Conservation (phyloP, 2,113 vertebrate genomes). For the Microtus richardsoni region DNA sequence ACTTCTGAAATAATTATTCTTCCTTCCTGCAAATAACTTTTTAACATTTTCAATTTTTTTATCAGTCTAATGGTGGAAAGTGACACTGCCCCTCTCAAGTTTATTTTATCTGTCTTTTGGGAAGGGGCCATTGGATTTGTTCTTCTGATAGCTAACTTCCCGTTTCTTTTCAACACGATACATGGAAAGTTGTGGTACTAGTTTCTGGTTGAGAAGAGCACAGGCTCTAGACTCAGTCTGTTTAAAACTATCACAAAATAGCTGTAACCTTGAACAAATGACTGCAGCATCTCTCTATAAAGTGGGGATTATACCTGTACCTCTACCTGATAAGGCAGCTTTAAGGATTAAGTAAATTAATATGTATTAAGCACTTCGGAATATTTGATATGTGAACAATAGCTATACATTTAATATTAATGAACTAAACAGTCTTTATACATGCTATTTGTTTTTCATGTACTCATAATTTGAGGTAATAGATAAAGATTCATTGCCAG, state of each 20-base stretch:
- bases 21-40: neutral
- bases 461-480: constrained; percentile 26
- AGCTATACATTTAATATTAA: constrained; percentile 11
- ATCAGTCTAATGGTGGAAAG: neutral
- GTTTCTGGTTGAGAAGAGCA: neutral
- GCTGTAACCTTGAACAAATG: neutral
- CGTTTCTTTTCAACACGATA: neutral
- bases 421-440: constrained; percentile 25
- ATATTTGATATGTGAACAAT: neutral
- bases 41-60: constrained; percentile 11
- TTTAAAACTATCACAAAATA: neutral
- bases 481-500: constrained; percentile 2
- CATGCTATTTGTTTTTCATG: constrained; percentile 24
- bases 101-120: neutral
- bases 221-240: neutral
- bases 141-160: neutral
- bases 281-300: neutral
- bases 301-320: neutral
- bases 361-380: neutral
- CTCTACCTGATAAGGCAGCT: neutral
- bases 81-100: neutral
- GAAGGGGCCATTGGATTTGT: neutral
- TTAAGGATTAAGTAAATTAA: neutral
- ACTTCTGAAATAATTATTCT: neutral
- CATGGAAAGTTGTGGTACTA: too few species aligned